These are phyloP conservation scores for Thermophis baileyi DNA, from an alignment of 2,113 vertebrate genomes.

Conservation along the genomic window DNA sequence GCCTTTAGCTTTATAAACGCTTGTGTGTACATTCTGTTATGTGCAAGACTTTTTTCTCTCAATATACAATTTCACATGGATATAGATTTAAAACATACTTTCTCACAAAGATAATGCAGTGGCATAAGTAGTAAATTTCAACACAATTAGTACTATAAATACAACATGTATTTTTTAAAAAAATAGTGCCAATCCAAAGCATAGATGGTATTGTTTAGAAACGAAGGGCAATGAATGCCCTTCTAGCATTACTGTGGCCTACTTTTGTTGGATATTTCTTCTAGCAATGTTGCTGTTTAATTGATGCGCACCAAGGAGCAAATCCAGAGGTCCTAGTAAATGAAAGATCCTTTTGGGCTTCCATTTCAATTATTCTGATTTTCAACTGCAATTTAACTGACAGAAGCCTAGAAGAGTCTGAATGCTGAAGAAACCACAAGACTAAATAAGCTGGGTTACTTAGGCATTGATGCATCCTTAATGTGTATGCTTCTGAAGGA, in stretches of 20 bases:
- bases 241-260: slow-evolving; percentile 4
- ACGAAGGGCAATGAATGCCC: background rate
- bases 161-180: background rate
- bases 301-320: slow-evolving; percentile 21
- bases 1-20: background rate
- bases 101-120: background rate
- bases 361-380: slow-evolving; percentile 28
- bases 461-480: background rate
- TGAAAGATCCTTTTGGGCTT: slow-evolving; percentile 8
- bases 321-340: slow-evolving; percentile 5
- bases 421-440: slow-evolving; percentile 2
- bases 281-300: slow-evolving; percentile 12
- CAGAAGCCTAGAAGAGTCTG: background rate
- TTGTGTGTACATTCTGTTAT: background rate
- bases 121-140: background rate
- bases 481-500: slow-evolving; percentile 2
- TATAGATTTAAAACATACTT: background rate
- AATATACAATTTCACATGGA: background rate
- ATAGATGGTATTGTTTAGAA: slow-evolving; percentile 7
- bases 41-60: background rate
- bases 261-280: slow-evolving; percentile 20
- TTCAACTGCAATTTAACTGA: slow-evolving; percentile 25
- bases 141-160: slow-evolving; percentile 4
- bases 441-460: slow-evolving; percentile 20
- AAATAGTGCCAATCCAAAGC: background rate